Base-by-base conservation (phyloP, 2,113 vertebrate genomes). In the Cyanoderma ruficeps region DNA sequence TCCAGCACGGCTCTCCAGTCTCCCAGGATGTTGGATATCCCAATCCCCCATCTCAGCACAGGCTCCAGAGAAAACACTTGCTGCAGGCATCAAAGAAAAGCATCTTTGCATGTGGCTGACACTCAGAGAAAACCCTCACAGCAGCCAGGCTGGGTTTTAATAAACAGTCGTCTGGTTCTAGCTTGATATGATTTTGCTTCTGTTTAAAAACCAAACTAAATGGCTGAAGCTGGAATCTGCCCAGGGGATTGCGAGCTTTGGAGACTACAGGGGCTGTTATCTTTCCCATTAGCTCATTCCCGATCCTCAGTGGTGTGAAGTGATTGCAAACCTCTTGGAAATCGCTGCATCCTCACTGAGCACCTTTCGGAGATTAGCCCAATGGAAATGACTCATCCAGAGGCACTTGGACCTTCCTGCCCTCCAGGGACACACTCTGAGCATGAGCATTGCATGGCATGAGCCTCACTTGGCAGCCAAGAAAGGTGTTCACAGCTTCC, bases 281-380 rank as follows among this genome's bases (percentile, higher is more conserved):
- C 67, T 70, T 78, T 78, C 44, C 90, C 65, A 30, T 75, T 89
- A 86, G 63, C 82, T 93, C 21, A 0, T 77, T 71, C 79, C 63
- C 77, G 68, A 42, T 74, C 68, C 52, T 90, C 52, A 42, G 71
- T 63, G 68, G 35, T 52, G 49, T 70, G 86, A 68, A 67, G 79
- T 50, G 91, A 90, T 87, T 90, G 84, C 50, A 90, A 39, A 89
- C 50, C 81, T 72, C 84, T 79, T 52, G n/a, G 87, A 94, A 95
- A 91, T 57, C 87, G 79, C 41, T 35, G 56, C 57, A 55, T 50
- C 83, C 53, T 74, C 81, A 25, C 61, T 41, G 7, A 59, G 41
- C 57, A 44, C 52, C 76, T 89, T 64, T 49, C 23, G 9, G 87
- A 95, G 82, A 61, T 84, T 8, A 82, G 55, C 16, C 53, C 68